Evolutionary conservation across 2,888 invertebrate genomes (phyloP).

Genomic region (Caenorhabditis sp.): DNA sequence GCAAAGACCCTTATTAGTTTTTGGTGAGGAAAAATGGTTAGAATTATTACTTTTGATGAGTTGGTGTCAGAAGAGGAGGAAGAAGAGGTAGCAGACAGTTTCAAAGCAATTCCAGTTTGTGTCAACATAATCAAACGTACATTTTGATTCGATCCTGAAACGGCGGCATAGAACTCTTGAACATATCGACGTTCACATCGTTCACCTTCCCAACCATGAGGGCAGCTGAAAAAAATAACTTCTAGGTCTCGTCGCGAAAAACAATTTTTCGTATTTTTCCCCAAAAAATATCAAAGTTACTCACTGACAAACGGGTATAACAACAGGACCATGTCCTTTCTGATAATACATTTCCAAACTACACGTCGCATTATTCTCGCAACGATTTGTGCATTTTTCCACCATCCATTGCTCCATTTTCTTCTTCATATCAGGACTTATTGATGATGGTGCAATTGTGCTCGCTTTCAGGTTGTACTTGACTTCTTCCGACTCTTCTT

Average conservation of each 20-base stretch:
- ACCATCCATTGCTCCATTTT: not conserved
- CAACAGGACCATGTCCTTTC: conserved; percentile 17
- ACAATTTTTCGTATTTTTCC: too few relatives aligned
- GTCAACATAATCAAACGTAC: conserved; percentile 39
- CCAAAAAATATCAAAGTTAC: not conserved
- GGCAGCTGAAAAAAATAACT: conserved; percentile 21
- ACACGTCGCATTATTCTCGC: conserved; percentile 41
- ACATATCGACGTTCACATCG: conserved; percentile 39
- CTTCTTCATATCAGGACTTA: not conserved
- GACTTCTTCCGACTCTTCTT: conserved; percentile 24
- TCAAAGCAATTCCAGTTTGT: not conserved
- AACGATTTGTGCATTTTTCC: conserved; percentile 20
- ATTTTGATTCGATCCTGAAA: conserved; percentile 32
- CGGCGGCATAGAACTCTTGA: conserved; percentile 38
- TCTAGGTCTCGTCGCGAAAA: too few relatives aligned
- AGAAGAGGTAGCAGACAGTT: not conserved
- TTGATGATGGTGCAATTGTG: not conserved
- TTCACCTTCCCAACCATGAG: conserved; percentile 37
- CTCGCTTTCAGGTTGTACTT: conserved; percentile 36
- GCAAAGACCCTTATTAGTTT: too few relatives aligned
- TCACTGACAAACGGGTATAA: conserved; percentile 42
- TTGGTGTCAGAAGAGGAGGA: not conserved
- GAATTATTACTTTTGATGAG: not conserved
- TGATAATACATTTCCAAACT: conserved; percentile 33
- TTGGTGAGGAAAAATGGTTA: too few relatives aligned